Conservation (phyloP, 2,797 vertebrate genomes). For the Parauchenoglanis ngamensis region DNA sequence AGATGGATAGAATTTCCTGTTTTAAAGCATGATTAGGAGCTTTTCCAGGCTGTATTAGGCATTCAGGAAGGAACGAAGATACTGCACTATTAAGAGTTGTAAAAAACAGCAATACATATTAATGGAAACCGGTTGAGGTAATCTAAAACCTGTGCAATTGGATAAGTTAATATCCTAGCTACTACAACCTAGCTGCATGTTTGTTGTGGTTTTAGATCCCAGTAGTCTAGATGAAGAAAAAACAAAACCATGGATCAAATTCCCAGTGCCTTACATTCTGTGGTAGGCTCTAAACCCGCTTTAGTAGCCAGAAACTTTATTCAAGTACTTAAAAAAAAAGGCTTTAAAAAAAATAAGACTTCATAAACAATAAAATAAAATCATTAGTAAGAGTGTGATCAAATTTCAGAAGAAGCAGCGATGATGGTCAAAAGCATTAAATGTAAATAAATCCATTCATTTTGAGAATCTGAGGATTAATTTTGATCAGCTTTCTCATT, state of each 20-base stretch:
- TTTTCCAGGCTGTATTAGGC: not conserved
- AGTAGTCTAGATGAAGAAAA: conserved; percentile 9
- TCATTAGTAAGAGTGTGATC: not conserved
- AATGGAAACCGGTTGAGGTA: not conserved
- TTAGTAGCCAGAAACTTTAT: not conserved
- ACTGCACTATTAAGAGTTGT: not conserved
- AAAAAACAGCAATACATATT: not conserved
- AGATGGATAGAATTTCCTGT: not conserved
- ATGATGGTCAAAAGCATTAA: not conserved
- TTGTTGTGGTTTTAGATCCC: conserved; percentile 1
- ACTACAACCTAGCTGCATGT: not conserved
- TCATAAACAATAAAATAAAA: not conserved
- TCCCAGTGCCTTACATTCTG: not conserved
- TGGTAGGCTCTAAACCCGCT: not conserved
- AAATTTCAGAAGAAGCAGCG: not conserved
- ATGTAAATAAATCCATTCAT: not conserved
- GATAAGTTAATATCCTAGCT: not conserved
- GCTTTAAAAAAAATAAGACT: not conserved
- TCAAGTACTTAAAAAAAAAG: not conserved
- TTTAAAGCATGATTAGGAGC: not conserved
- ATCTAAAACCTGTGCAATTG: not conserved
- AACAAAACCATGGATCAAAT: not conserved
- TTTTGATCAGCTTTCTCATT: not conserved
- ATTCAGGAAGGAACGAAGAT: not conserved
- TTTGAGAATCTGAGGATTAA: not conserved